Conservation (phyloP, 2,888 invertebrate genomes). For the Allygus modestus region DNA sequence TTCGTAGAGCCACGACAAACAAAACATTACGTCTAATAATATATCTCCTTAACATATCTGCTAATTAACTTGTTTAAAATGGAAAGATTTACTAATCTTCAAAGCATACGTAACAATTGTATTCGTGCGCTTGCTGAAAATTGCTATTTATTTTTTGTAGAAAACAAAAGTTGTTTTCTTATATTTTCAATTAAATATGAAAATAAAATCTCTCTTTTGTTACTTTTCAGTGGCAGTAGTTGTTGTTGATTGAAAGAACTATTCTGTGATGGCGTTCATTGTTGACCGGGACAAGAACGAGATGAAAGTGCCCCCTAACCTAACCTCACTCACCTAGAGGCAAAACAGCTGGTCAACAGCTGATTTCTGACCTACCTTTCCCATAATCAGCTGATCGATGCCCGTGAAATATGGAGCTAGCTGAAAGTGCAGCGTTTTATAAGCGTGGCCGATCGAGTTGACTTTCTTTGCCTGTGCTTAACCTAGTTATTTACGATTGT, state of each 20-base stretch:
- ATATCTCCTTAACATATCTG: not conserved
- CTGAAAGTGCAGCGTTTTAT: constrained; percentile 18
- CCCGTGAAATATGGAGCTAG: constrained; percentile 30
- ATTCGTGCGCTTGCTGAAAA: no score
- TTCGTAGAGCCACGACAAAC: not conserved
- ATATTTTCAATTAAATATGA: no score
- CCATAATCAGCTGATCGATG: constrained; percentile 33
- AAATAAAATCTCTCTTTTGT: no score
- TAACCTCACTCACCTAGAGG: constrained; percentile 1
- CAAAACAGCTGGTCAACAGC: constrained; percentile 16
- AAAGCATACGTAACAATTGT: no score
- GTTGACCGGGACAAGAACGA: not conserved
- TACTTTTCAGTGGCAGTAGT: no score
- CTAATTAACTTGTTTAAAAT: not conserved
- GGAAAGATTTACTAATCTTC: no score
- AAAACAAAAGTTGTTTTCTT: no score
- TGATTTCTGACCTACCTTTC: constrained; percentile 41
- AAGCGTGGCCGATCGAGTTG: constrained; percentile 9
- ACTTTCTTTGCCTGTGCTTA: not conserved
- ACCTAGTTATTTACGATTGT: not conserved
- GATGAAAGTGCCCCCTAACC: constrained; percentile 18
- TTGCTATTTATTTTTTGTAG: no score
- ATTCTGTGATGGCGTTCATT: no score
- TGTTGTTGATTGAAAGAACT: no score
- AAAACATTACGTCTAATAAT: not conserved